phyloP scores from a whole-genome alignment of 2,113 vertebrate genomes.

The Podilymbus podiceps region DNA sequence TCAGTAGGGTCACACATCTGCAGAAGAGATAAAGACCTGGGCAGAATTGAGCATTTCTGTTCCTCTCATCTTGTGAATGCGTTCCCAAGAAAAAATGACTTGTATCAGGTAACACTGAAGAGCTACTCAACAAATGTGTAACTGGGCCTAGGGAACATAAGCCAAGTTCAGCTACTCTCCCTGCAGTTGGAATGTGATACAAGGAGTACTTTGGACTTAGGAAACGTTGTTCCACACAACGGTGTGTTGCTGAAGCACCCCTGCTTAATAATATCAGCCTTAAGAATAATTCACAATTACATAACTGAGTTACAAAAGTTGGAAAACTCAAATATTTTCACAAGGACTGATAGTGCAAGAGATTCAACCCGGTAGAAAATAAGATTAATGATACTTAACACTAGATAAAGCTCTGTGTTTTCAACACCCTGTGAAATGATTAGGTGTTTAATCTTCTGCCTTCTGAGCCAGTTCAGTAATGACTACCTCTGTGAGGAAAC shows the following conservation, averaged over 20 bases:
- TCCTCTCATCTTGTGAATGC: rapidly evolving
- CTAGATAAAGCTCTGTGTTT: neutral
- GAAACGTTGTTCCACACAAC: neutral
- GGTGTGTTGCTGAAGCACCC: neutral
- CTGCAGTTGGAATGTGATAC: neutral
- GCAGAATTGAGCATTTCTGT: neutral
- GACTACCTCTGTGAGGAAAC: neutral
- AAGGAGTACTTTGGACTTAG: neutral
- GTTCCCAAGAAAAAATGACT: neutral
- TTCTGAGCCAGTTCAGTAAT: neutral
- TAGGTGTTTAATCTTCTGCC: neutral
- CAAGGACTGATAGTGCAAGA: neutral
- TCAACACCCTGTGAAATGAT: neutral
- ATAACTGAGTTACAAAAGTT: rapidly evolving
- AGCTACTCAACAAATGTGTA: rapidly evolving
- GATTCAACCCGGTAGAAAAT: neutral
- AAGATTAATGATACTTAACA: neutral
- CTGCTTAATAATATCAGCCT: neutral
- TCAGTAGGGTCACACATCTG: rapidly evolving
- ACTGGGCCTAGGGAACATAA: neutral
- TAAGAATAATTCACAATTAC: rapidly evolving
- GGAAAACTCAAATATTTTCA: neutral
- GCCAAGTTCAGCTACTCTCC: neutral
- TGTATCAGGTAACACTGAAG: rapidly evolving
- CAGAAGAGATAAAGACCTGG: neutral